phyloP scores from a whole-genome alignment of 2,797 vertebrate species.

The Craterocephalus amniculus region DNA sequence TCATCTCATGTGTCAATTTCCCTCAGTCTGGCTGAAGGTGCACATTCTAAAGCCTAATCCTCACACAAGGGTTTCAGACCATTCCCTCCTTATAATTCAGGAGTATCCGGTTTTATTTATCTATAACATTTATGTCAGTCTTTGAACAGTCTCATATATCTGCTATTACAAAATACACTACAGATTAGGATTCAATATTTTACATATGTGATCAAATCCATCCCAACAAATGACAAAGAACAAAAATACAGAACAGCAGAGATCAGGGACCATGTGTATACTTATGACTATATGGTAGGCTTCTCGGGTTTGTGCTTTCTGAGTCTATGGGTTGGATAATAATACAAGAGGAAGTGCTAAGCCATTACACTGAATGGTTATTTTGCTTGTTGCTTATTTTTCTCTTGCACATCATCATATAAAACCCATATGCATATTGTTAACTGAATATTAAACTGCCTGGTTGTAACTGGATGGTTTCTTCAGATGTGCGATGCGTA shows the following conservation, averaged over 20 bases:
- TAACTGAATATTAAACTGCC: neutral
- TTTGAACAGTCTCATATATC: neutral
- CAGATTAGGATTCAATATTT: neutral
- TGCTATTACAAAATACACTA: neutral
- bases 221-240: neutral
- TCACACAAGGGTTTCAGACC: neutral
- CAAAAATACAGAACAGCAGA: neutral
- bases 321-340: neutral
- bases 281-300: neutral
- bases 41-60: constrained; percentile 17
- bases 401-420: neutral
- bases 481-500: neutral
- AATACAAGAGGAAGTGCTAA: neutral
- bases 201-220: neutral
- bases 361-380: neutral
- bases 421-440: neutral
- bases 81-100: neutral
- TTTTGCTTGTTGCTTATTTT: neutral
- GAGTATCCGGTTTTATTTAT: neutral
- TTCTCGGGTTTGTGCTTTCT: neutral
- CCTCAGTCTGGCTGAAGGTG: constrained; percentile 36
- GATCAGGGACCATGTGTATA: neutral
- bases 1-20: constrained; percentile 19
- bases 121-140: neutral
- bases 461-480: neutral